A percentile compares a stretch with the other conserved stretches of the same genome.
Conservation (phyloP, 92 coral and sea anemone species). For the Umimayanthus kanabou region DNA sequence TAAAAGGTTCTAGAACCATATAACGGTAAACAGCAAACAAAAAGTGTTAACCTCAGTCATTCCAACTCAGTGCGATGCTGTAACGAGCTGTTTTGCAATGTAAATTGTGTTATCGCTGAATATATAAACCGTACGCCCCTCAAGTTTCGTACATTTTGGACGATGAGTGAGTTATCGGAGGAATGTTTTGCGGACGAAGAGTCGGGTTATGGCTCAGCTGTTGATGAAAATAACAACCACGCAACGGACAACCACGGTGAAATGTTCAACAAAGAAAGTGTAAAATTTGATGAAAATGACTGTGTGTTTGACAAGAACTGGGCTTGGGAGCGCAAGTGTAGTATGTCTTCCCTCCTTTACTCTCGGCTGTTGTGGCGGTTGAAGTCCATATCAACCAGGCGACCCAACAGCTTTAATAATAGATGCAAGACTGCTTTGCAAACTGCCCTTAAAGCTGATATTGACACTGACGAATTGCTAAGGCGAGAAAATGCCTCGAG, state of each 20-base stretch:
- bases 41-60: not conserved
- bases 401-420: not conserved
- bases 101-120: not conserved
- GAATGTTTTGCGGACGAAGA: slow-evolving; percentile 43
- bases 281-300: slow-evolving; percentile 11
- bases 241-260: not conserved
- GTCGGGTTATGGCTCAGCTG: slow-evolving; percentile 20
- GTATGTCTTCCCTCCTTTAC: slow-evolving; percentile 32
- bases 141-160: not conserved
- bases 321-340: slow-evolving; percentile 43
- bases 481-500: not conserved
- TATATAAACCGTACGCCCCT: not conserved
- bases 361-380: slow-evolving; percentile 27
- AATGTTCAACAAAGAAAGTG: not conserved
- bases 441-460: not conserved
- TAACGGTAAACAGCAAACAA: not conserved
- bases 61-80: not conserved
- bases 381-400: not conserved
- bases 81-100: not conserved
- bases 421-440: not conserved
- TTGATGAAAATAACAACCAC: slow-evolving; percentile 14
- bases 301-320: slow-evolving; percentile 37
- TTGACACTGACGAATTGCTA: not conserved
- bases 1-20: slow-evolving; percentile 6
- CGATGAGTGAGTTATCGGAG: slow-evolving; percentile 15